Evolutionary conservation across 1,140 invertebrate species (phyloP).

Genomic region (Macrotrachela quadricornifera): DNA sequence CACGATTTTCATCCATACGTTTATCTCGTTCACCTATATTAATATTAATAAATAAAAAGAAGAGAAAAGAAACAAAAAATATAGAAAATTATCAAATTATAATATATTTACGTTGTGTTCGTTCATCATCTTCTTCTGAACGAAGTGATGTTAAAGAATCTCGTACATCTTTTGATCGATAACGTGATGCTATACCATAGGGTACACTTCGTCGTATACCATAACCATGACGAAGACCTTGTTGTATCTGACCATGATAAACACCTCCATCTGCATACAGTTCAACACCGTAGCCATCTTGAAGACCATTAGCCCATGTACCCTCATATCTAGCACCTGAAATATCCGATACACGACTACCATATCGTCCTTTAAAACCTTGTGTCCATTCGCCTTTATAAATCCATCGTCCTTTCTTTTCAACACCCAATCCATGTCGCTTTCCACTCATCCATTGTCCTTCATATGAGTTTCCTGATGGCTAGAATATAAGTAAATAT

Average conservation of each 20-base stretch:
- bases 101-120: too few species aligned
- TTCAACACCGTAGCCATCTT: slow-evolving; percentile 97
- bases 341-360: slow-evolving; percentile 73
- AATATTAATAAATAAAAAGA: too few species aligned
- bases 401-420: slow-evolving; percentile 79
- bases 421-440: slow-evolving; percentile 84
- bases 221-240: slow-evolving; percentile 89
- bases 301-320: slow-evolving; percentile 91
- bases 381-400: slow-evolving; percentile 99
- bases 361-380: slow-evolving; percentile 94
- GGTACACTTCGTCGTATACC: slow-evolving; percentile 84
- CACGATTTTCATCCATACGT: slow-evolving; percentile 68
- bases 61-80: too few species aligned
- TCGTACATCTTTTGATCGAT: slow-evolving; percentile 44
- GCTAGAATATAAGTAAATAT: slow-evolving; percentile 9
- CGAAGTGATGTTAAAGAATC: slow-evolving; percentile 67
- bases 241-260: slow-evolving; percentile 94
- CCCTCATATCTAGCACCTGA: slow-evolving; percentile 95
- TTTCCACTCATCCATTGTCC: slow-evolving; percentile 99
- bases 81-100: too few species aligned
- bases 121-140: slow-evolving; percentile 20
- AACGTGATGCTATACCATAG: slow-evolving; percentile 52
- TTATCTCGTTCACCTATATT: slow-evolving; percentile 47
- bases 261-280: slow-evolving; percentile 96
- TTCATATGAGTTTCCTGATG: slow-evolving; percentile 79